Evolutionary conservation across 2,113 vertebrate species (phyloP), one percentile per base, ranked within the genome.

Genomic region (Phrynosoma platyrhinos): DNA sequence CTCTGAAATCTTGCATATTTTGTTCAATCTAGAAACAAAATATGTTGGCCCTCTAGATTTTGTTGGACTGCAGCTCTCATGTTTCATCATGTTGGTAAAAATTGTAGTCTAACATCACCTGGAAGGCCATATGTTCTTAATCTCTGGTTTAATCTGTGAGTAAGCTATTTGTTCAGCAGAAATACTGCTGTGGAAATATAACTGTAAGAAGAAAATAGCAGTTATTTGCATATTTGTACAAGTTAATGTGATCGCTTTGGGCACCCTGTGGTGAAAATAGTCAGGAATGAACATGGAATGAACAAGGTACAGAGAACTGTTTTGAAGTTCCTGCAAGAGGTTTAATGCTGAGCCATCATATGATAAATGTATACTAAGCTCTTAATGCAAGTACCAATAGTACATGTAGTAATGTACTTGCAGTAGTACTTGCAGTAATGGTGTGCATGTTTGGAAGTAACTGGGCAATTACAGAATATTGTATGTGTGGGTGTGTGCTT

Each of bases 221-320:
- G 32, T 71, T 40, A 72, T 87, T 81, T 82, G 79, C 36, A 87
- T 87, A 66, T 23, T 75, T 87, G 55, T 64, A 27, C 36, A 58
- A 75, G 21, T 64, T 85, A 85, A 82, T 66, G 40, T 83, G 86
- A 68, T 88, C 86, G 82, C 80, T 88, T 55, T 83, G 79, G 80
- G 82, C 86, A 88, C 80, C 86, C 71, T 87, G 86, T 87, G 86
- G 86, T 87, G 79, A 82, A 87, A 87, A 16, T 8, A 47, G 79
- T 69, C 71, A 75, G 69, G 36, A 82, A 64, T 55, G 82, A 53
- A 47, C 2, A 47, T 47, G 42, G 42, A 47, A 47, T 47, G 4
- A 47, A 47, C 42, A 47, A 47, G 6, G 42, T 47, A 47, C 42
- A 47, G 42, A 47, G 42, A 47, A 47, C 42, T 3, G 6, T 47